These are phyloP conservation scores for Condylura cristata DNA, from an alignment of 2,113 vertebrate genomes.

Conservation along the genomic window DNA sequence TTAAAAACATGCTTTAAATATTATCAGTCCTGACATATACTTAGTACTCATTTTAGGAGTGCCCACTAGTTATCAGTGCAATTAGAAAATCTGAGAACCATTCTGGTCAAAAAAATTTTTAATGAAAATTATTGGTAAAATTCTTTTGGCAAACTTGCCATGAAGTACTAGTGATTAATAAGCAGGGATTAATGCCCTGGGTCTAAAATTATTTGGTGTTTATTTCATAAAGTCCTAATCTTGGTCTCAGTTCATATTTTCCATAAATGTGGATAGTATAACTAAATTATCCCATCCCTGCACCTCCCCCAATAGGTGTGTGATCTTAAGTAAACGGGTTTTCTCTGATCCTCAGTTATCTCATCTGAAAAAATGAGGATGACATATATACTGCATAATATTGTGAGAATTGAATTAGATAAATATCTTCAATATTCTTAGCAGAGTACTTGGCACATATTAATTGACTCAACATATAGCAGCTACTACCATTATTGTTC, in stretches of 20 bases:
- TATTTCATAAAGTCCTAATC: neutral
- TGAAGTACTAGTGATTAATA: neutral
- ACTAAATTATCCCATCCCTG: neutral
- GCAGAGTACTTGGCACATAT: neutral
- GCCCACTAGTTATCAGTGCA: neutral
- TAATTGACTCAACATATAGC: neutral
- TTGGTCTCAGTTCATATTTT: neutral
- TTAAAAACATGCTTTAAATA: conserved; percentile 5
- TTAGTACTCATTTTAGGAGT: neutral
- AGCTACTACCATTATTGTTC: neutral
- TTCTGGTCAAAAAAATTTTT: neutral
- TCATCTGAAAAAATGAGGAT: neutral
- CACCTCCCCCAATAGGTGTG: neutral
- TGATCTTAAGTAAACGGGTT: neutral
- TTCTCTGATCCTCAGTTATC: neutral
- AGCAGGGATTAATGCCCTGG: neutral
- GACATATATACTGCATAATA: neutral
- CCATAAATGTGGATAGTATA: neutral
- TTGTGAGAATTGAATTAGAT: neutral
- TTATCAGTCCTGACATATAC: neutral
- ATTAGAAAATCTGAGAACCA: neutral
- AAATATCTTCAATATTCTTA: neutral
- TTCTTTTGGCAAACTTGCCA: neutral
- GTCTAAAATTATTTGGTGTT: neutral
- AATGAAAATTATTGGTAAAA: neutral